These are phyloP conservation scores for Synanceia verrucosa DNA, from an alignment of 2,797 vertebrate species.

Conservation along the genomic window DNA sequence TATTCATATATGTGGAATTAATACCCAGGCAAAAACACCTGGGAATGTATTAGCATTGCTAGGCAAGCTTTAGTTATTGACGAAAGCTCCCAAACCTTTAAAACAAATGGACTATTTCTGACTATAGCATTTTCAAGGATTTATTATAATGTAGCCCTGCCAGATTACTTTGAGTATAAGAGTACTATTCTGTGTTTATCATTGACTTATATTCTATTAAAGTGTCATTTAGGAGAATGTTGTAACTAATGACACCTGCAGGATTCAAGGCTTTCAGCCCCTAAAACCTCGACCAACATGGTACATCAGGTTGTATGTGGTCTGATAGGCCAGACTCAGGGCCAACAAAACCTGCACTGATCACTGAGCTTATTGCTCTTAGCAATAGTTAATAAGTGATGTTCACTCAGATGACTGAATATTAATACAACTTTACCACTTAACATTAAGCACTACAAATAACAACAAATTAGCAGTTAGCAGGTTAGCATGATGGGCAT, in stretches of 20 bases:
- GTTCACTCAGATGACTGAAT: background rate
- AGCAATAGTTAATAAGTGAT: background rate
- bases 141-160: background rate
- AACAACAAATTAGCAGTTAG: background rate
- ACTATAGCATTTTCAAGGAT: background rate
- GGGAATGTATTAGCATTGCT: background rate
- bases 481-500: conserved; percentile 1
- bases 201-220: background rate
- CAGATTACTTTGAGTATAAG: background rate
- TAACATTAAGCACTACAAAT: no score
- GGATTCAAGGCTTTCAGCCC: no score
- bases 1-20: background rate
- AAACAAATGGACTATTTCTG: background rate
- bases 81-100: background rate
- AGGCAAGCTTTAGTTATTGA: background rate
- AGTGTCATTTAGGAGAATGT: no score
- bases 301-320: background rate
- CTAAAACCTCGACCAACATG: background rate
- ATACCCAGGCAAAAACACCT: background rate
- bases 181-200: background rate
- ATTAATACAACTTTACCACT: no score
- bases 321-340: background rate
- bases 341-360: background rate
- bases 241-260: no score
- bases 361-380: background rate